These are phyloP conservation scores for Meta bourneti DNA, from an alignment of 2,888 invertebrate genomes.

Conservation along the genomic window DNA sequence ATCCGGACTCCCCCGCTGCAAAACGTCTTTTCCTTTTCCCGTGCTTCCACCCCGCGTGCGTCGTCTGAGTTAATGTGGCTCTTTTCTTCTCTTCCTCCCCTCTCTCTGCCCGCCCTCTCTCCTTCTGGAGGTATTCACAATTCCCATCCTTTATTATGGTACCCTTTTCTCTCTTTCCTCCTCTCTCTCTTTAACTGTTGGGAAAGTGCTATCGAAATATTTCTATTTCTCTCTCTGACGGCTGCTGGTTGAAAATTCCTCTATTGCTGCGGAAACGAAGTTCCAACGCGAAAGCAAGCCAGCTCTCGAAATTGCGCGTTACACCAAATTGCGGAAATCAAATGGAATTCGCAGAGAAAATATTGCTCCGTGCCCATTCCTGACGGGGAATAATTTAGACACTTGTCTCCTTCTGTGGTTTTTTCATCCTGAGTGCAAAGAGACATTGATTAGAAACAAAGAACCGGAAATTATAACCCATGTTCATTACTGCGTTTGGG, in stretches of 20 bases:
- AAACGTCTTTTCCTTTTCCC: constrained; percentile 6
- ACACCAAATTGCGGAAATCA: constrained; percentile 43
- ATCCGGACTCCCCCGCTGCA: constrained; percentile 31
- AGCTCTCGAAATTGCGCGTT: constrained; percentile 17
- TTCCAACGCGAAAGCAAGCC: neutral
- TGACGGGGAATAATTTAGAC: constrained; percentile 2
- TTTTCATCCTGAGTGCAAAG: neutral
- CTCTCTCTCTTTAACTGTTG: neutral
- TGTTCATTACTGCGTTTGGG: neutral
- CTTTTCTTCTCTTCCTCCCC: constrained; percentile 12
- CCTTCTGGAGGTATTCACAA: constrained; percentile 64
- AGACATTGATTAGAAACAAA: neutral
- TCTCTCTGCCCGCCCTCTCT: neutral
- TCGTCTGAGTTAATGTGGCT: constrained; percentile 36
- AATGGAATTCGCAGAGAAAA: constrained; percentile 25
- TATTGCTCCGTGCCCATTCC: neutral
- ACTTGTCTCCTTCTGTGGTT: neutral
- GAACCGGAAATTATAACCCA: neutral
- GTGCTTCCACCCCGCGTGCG: constrained; percentile 3
- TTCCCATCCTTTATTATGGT: constrained; percentile 19
- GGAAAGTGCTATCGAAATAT: constrained; percentile 49
- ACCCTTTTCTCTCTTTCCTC: neutral
- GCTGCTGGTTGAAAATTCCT: neutral
- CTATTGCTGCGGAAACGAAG: neutral
- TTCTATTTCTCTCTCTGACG: constrained; percentile 23